Percentiles rank a stretch among this genome's conserved stretches.
These are phyloP conservation scores for Eleginops maclovinus DNA, from an alignment of 2,113 vertebrate species.

Conservation along the genomic window DNA sequence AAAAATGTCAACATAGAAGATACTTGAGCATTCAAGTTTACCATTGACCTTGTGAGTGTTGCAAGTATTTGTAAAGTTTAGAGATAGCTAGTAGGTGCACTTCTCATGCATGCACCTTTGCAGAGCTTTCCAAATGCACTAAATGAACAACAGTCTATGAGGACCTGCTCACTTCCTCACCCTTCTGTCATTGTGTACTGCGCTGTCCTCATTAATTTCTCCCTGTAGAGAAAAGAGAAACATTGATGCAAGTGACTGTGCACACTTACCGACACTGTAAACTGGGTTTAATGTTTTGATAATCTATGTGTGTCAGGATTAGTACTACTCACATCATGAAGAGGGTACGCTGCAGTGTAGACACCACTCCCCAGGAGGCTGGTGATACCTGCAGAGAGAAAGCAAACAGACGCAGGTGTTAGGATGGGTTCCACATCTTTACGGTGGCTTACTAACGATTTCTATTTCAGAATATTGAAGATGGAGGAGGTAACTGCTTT, in stretches of 20 bases:
- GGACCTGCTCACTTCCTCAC: conserved; percentile 76
- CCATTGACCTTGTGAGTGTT: not conserved
- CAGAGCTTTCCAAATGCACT: not conserved
- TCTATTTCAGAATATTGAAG: too few relatives aligned
- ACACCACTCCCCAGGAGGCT: conserved; percentile 95
- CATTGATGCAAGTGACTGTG: not conserved
- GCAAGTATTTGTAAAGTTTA: not conserved
- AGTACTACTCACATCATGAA: conserved; percentile 92
- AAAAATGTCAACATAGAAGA: not conserved
- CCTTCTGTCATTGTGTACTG: conserved; percentile 94
- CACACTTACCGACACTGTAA: not conserved
- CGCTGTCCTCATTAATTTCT: conserved; percentile 89
- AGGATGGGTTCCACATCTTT: not conserved
- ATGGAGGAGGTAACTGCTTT: too few relatives aligned
- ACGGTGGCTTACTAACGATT: not conserved
- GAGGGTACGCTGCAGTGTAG: conserved; percentile 94
- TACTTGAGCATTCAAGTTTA: not conserved
- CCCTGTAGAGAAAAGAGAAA: conserved; percentile 82
- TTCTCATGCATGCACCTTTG: not conserved
- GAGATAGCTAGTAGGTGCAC: not conserved
- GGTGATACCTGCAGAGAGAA: conserved; percentile 88
- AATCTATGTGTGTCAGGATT: not conserved
- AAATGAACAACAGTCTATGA: not conserved
- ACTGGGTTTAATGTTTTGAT: not conserved
- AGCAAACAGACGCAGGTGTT: conserved; percentile 1